These are phyloP conservation scores for Brachyhypopomus occidentalis DNA, from an alignment of 2,113 vertebrate species.

Conservation along the genomic window DNA sequence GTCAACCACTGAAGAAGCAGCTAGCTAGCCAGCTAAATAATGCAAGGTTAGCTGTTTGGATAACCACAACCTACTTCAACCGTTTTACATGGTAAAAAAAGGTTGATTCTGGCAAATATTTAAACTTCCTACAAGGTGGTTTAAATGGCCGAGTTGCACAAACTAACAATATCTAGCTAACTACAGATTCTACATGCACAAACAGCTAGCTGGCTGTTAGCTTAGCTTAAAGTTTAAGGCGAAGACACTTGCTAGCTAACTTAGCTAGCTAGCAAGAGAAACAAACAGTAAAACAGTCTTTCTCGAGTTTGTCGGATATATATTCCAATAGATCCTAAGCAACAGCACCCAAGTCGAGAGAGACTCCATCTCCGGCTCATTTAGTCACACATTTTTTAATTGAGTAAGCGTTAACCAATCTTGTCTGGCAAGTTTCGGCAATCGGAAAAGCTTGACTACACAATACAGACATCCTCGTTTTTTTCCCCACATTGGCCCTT, in stretches of 20 bases:
- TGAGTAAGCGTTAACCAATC: background rate
- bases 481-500: background rate
- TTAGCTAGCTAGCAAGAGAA: background rate
- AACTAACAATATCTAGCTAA: background rate
- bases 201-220: background rate
- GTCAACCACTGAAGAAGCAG: background rate
- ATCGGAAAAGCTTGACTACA: background rate
- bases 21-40: background rate
- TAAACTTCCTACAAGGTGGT: background rate
- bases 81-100: too few species aligned
- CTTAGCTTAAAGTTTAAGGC: background rate
- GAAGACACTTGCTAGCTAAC: background rate
- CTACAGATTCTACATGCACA: background rate
- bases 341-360: background rate
- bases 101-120: too few species aligned
- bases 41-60: background rate
- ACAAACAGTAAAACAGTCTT: too few species aligned
- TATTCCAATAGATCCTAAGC: background rate
- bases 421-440: background rate
- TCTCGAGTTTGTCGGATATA: background rate
- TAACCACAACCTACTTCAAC: background rate
- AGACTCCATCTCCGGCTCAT: conserved; percentile 6
- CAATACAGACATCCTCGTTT: too few species aligned
- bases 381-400: background rate
- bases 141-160: background rate